Evolutionary conservation across 2,113 vertebrate genomes (phyloP).

Genomic region (Garra rufa): DNA sequence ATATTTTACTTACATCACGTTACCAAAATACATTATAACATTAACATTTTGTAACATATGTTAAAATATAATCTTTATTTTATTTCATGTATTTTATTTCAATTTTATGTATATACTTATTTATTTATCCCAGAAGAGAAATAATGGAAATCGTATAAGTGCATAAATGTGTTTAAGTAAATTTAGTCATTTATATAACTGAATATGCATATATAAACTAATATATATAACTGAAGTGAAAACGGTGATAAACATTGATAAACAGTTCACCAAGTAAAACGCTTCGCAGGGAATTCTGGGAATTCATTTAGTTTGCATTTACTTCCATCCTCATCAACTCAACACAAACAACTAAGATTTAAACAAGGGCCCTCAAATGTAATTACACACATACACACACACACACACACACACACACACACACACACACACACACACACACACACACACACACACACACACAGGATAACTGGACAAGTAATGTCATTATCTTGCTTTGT

Average conservation of each 20-base stretch:
- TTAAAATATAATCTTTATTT: too few species aligned
- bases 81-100: too few species aligned
- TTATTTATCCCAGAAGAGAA: too few species aligned
- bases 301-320: not conserved
- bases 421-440: constrained; percentile 37
- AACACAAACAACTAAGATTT: not conserved
- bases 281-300: not conserved
- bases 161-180: not conserved
- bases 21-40: too few species aligned
- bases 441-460: not conserved
- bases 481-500: constrained; percentile 17
- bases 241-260: not conserved
- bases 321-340: not conserved
- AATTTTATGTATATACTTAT: too few species aligned
- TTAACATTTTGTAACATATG: too few species aligned
- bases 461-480: not conserved
- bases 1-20: too few species aligned
- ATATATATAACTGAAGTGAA: not conserved
- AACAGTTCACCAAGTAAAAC: not conserved
- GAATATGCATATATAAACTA: too few species aligned
- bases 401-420: too few species aligned
- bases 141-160: not conserved
- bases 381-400: constrained; percentile 57
- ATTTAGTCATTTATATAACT: too few species aligned
- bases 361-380: constrained; percentile 35